A percentile compares a stretch with the other conserved stretches of the same genome.
Conservation (phyloP, 2,113 vertebrate species). For the Ciconia boyciana region DNA sequence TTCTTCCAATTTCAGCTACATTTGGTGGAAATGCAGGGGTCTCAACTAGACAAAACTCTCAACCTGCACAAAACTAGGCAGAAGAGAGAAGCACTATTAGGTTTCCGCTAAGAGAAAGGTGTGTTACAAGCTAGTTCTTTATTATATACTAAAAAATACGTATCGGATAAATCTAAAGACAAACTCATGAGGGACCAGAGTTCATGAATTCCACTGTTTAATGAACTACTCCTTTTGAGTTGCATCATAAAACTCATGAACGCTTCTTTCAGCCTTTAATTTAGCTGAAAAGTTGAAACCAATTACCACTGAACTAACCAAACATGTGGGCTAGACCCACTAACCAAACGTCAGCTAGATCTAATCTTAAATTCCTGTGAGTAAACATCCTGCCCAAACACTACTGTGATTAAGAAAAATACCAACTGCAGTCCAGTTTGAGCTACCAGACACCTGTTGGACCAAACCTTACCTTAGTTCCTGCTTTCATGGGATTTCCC, state of each 20-base stretch:
- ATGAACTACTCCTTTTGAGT: not conserved
- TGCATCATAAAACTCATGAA: not conserved
- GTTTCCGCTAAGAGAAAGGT: not conserved
- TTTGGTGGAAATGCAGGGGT: not conserved
- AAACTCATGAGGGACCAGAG: not conserved
- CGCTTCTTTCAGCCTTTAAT: not conserved
- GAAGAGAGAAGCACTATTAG: not conserved
- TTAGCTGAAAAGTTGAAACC: not conserved
- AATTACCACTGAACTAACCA: not conserved
- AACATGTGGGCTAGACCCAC: not conserved
- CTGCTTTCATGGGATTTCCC: slow-evolving; percentile 97
- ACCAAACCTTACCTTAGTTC: slow-evolving; percentile 83
- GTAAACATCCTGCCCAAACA: not conserved
- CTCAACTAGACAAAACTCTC: not conserved
- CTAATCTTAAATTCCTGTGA: not conserved
- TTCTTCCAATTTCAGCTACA: not conserved
- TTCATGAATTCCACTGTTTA: not conserved
- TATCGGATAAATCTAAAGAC: not conserved
- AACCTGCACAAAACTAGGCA: not conserved
- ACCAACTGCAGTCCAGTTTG: not conserved
- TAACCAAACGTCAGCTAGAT: not conserved
- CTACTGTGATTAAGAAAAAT: not conserved
- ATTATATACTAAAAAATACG: not conserved
- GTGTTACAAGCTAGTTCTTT: not conserved
- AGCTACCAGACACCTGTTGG: not conserved